phyloP scores from a whole-genome alignment of 2,888 invertebrate genomes.

The Ormyrus rosae region DNA sequence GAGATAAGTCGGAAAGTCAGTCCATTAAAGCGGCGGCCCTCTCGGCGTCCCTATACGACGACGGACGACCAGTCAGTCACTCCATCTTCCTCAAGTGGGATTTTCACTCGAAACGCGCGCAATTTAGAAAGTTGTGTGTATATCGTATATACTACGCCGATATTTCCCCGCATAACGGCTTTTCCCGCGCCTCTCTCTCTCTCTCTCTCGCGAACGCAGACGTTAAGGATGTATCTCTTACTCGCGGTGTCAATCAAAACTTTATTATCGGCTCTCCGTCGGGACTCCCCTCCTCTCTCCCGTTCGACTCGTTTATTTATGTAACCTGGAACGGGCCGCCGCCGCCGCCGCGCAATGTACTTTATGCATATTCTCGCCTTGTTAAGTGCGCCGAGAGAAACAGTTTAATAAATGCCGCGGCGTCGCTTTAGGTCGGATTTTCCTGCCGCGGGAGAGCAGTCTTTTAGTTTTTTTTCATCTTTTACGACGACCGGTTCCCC shows the following conservation, averaged over 20 bases:
- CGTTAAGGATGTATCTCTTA: not conserved
- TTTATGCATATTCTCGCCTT: no score
- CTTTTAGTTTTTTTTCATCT: no score
- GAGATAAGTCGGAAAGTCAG: slow-evolving; percentile 18
- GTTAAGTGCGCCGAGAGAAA: no score
- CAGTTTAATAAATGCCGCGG: no score
- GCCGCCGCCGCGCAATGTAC: no score
- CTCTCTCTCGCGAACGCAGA: no score
- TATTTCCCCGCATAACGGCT: slow-evolving; percentile 20
- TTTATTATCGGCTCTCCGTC: not conserved
- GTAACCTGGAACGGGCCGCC: no score
- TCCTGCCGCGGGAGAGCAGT: no score
- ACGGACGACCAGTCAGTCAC: not conserved
- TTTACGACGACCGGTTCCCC: no score
- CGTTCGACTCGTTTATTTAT: no score
- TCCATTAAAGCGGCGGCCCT: slow-evolving; percentile 20
- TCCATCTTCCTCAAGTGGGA: slow-evolving; percentile 13
- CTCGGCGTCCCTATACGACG: not conserved
- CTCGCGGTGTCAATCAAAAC: slow-evolving; percentile 15
- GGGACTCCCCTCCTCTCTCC: no score
- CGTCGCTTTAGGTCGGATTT: no score
- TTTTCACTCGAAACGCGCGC: slow-evolving; percentile 27
- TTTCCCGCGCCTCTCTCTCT: not conserved
- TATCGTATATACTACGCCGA: not conserved
- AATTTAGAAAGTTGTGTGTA: slow-evolving; percentile 28